phyloP scores from a whole-genome alignment of 2,888 invertebrate genomes.

The Synergus umbraculus region DNA sequence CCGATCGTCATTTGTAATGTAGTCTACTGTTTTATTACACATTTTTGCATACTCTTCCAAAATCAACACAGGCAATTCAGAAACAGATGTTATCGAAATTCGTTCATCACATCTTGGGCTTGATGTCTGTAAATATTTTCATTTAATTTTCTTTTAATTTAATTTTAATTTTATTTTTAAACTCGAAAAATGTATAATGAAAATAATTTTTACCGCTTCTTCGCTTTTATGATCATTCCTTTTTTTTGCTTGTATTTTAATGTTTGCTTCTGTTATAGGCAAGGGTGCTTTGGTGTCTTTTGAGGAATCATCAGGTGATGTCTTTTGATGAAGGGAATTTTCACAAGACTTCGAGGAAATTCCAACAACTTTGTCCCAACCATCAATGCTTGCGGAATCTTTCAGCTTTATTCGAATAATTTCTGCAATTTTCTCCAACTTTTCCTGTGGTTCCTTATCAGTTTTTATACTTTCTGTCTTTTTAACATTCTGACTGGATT shows the following conservation, averaged over 20 bases:
- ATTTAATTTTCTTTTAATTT: too few species aligned
- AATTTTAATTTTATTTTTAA: background rate
- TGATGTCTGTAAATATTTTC: background rate
- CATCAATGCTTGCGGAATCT: background rate
- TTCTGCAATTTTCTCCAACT: background rate
- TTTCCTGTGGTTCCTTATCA: background rate
- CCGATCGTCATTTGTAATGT: background rate
- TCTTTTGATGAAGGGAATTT: background rate
- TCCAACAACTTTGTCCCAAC: slow-evolving; percentile 6
- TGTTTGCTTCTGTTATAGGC: background rate
- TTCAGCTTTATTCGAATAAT: background rate
- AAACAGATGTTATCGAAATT: background rate
- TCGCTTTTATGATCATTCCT: background rate
- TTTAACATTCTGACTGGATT: background rate
- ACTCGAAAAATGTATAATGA: background rate
- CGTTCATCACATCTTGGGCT: background rate
- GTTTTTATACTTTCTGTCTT: background rate
- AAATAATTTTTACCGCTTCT: background rate
- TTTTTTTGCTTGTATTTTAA: background rate
- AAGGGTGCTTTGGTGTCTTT: background rate
- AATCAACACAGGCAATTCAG: background rate
- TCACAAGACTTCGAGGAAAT: background rate
- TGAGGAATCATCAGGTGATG: background rate
- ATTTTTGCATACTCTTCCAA: background rate
- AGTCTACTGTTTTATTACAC: background rate